Evolutionary conservation across 1,140 invertebrate species (phyloP).

Genomic region (Drosophila watanabei): DNA sequence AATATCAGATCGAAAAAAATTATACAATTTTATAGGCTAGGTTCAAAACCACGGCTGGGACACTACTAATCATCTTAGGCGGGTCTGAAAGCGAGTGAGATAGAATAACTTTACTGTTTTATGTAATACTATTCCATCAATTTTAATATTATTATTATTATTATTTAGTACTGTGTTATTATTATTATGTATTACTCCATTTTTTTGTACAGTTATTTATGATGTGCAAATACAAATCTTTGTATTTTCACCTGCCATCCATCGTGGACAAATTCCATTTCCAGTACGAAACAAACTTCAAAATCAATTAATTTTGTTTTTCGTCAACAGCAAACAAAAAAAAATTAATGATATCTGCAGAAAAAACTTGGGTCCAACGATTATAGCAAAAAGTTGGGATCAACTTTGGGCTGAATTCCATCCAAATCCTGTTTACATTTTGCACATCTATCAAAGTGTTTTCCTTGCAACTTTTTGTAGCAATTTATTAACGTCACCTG

Average conservation of each 20-base stretch:
- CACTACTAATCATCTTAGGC: no score
- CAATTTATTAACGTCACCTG: slow-evolving; percentile 78
- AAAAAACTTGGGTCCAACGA: slow-evolving; percentile 52
- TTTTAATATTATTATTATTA: no score
- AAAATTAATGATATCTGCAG: slow-evolving; percentile 70
- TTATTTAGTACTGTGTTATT: no score
- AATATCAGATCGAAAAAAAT: neutral
- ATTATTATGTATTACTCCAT: neutral
- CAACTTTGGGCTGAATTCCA: slow-evolving; percentile 38
- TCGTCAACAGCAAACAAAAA: slow-evolving; percentile 51
- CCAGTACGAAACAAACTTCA: slow-evolving; percentile 14
- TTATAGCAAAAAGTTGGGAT: slow-evolving; percentile 56
- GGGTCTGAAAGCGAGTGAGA: no score
- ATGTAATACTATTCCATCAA: no score
- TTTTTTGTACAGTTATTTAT: neutral
- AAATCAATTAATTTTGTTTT: slow-evolving; percentile 52
- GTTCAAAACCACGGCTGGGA: neutral
- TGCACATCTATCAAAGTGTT: slow-evolving; percentile 69
- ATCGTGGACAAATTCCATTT: neutral
- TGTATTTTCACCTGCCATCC: slow-evolving; percentile 17
- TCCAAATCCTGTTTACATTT: slow-evolving; percentile 35
- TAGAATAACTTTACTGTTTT: no score
- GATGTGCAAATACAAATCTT: neutral
- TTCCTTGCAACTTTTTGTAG: slow-evolving; percentile 63
- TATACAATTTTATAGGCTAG: neutral